Base-by-base conservation (phyloP, 2,888 invertebrate species). In the Unio pictorum region DNA sequence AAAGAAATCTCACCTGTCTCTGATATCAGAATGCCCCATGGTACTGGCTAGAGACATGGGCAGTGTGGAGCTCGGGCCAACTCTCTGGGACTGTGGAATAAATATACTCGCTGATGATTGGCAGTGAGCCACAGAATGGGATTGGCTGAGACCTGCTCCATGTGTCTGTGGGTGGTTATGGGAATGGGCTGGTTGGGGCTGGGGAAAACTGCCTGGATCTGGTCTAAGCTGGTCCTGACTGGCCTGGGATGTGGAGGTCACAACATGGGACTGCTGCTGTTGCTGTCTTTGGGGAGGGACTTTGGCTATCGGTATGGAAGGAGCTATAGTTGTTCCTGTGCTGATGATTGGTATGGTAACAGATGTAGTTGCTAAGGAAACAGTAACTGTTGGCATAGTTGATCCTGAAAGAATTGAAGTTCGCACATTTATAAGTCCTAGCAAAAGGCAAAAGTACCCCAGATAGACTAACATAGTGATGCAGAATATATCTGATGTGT, bases 221-320 rank as follows among this genome's bases (percentile, higher is more conserved):
- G 64, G 30, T 11, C 72, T 45, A 45, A 45, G 64, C 28, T 69
- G 71, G 11, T 77, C 77, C 7, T 69, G 60, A 45, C 57, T 62
- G 20, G 71, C 62, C 4, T 62, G 54, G 54, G 65, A 69, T 26
- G 67, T 60, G 8, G 62, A 54, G 23, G 70, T 66, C 17, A 73
- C 66, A 34, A 72, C 64, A 20, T 66, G 55, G 58, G 76, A 62
- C 69, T 64, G 66, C 65, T 67, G 58, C 57, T 67, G 69, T 55
- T 71, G 64, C 70, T 84, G 85, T 61, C 86, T 70, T 56, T 84
- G 85, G 15, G 86, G 84, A 18, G 84, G 81, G 23, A 86, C 85
- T 81, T 85, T 86, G 55, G 86, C 86, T 70, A 84, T 81, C 60
- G 84, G 84, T 69, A 84, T 84, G 55, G 81, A 71, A 28, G 81